A percentile compares a stretch with the other conserved stretches of the same genome.
Evolutionary conservation across 2,888 invertebrate species (phyloP).

Genomic region (Exocentrus adspersus): DNA sequence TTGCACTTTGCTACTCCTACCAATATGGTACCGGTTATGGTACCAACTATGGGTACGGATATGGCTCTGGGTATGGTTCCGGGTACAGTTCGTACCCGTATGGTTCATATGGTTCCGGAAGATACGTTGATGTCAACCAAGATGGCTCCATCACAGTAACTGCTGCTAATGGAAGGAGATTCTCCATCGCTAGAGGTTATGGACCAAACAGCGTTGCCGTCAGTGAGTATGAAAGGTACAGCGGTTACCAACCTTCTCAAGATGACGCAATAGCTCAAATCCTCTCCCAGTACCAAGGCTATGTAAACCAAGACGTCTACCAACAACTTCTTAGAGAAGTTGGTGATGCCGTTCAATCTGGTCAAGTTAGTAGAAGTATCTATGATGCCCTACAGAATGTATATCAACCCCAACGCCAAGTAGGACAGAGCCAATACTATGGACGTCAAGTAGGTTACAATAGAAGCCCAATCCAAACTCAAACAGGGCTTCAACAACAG

Average conservation of each 20-base stretch:
- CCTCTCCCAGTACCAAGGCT: constrained; percentile 43
- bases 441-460: not conserved
- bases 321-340: constrained; percentile 42
- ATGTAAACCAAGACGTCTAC: constrained; percentile 38
- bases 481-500: constrained; percentile 8
- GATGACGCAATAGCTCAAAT: constrained; percentile 40
- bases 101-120: constrained; percentile 16
- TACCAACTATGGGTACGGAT: constrained; percentile 10
- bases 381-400: constrained; percentile 34
- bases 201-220: constrained; percentile 41
- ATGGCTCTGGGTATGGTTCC: no score
- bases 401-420: constrained; percentile 6
- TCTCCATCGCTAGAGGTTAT: constrained; percentile 40
- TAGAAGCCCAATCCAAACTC: not conserved
- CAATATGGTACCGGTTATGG: constrained; percentile 4
- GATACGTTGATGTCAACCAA: constrained; percentile 39
- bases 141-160: constrained; percentile 47
- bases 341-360: constrained; percentile 37
- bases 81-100: not conserved
- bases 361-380: constrained; percentile 37
- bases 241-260: constrained; percentile 27
- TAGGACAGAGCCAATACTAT: not conserved
- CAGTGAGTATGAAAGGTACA: constrained; percentile 36
- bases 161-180: constrained; percentile 36
- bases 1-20: constrained; percentile 35